Base-by-base conservation (phyloP, 2,888 invertebrate species). In the Thelaira solivaga region DNA sequence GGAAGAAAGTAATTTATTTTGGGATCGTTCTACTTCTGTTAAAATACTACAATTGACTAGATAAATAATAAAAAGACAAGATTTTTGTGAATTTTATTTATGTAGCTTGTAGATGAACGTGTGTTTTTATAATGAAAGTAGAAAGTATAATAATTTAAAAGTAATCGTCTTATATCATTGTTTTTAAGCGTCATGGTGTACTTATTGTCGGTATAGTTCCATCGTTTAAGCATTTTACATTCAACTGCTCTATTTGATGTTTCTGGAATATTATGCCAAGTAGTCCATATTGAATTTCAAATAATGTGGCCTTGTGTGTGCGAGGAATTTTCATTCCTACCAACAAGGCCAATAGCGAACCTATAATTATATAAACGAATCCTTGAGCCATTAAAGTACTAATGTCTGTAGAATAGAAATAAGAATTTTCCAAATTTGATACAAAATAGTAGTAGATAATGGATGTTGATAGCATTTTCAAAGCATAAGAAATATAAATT, bases 231-330 rank as follows among this genome's bases (percentile, higher is more conserved):
- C 85, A 87, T 22, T 82, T 83, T 2, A 88, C 84, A 81, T 88
- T 88, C 4, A 88, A 67, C 74, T 87, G 87, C 43, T 88, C 88
- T 64, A 88, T 88, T 78, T 87, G 86, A 80, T 88, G 88, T 69
- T 88, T 85, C 74, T 84, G 84, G 61, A 87, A 88, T 65, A 88
- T 86, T 51, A 88, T 87, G 53, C 88, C 88, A 39, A 87, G 81
- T 7, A 87, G 77, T 22, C 83, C 84, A 62, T 87, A 86, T 75
- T 88, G 87, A 51, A 88, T 86, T 22, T 88, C 88, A 65, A 86
- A 82, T 16, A 88, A 64, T 0, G 84, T 83, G 29, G 81, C 82
- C 43, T 83, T 83, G 80, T 86, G 84, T 0, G 87, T 87, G 4
- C 86, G 84, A 0, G 88, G 88, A 53, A 88, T 83, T 74, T 87